Evolutionary conservation across 2,888 invertebrate genomes (phyloP), one percentile per base, ranked within the genome.

Genomic region (Callimorpha dominula): DNA sequence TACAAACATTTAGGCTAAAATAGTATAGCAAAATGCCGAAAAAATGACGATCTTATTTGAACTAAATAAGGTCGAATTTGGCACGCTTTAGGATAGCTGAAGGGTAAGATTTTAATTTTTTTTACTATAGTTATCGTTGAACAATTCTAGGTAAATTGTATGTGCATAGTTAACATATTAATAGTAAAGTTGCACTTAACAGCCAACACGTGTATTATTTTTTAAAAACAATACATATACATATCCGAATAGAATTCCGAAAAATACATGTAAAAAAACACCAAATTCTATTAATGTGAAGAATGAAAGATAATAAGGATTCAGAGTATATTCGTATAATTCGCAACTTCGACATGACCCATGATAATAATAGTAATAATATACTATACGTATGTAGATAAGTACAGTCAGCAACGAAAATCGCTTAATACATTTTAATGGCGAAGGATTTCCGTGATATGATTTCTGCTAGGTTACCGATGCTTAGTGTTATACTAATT

Each of bases 21-120:
- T 43, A 54, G 6, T 70, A 71, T 74, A 71, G 76, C 74, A 74
- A 78, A 75, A 73, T 72, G 72, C 75, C 40, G 63, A 72, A 68
- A 70, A 57, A 62, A 78, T 78, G 65, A 70, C 46, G 50, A 17
- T 42, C 73, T 78, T 76, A 71, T 46, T 40, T 4, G 3, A 42
- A 65, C 68, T 60, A n/a, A 9, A 74, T 79, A 77, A 68, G 68
- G 68, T 77, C 49, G 49, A 75, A 72, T 83, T 82, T 82, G 82
- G 82, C 82, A 82, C 82, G 82, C 75, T 70, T 74, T 74, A 76
- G 64, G 70, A 81, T 49, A 78, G 75, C 71, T 74, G 52, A 68
- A 63, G 62, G 31, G 15, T 46, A 46, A 46, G 43, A 46, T 15
- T 15, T 20, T 49, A 5, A 65, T 43, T 20, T 57, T 57, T 57